Percentiles rank a stretch among this genome's conserved stretches.
Conservation (phyloP, 2,888 invertebrate genomes). For the Acanthosepion lycidas region DNA sequence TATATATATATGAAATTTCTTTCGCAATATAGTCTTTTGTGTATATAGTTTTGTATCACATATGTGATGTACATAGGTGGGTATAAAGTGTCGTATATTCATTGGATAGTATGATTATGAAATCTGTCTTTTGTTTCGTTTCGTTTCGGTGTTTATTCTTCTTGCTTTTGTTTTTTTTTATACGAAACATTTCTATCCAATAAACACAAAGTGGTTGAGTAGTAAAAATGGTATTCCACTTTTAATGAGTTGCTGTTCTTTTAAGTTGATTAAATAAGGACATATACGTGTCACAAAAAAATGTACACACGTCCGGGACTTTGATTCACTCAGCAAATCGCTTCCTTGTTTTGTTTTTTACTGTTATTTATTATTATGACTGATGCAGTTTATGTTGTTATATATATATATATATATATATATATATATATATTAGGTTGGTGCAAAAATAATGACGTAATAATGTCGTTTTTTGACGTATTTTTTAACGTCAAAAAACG, state of each 20-base stretch:
- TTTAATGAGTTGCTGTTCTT: not conserved
- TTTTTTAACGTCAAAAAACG: too few species aligned
- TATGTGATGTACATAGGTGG: not conserved
- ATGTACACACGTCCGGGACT: not conserved
- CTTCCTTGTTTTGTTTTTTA: not conserved
- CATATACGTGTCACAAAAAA: not conserved
- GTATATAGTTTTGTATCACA: not conserved
- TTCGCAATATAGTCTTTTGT: not conserved
- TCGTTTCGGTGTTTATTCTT: not conserved
- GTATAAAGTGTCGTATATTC: not conserved
- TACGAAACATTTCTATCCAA: not conserved
- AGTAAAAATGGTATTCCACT: not conserved
- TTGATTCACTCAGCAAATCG: not conserved
- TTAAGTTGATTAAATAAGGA: not conserved
- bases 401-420: not conserved
- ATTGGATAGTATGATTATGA: not conserved
- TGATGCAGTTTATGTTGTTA: not conserved
- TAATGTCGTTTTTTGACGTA: too few species aligned
- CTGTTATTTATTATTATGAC: not conserved
- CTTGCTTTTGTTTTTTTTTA: not conserved
- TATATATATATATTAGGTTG: not conserved
- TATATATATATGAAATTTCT: not conserved
- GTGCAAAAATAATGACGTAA: too few species aligned
- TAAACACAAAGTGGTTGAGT: not conserved
- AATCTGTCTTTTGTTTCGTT: not conserved